These are phyloP conservation scores for Thryonomys swinderianus DNA, from an alignment of 2,113 vertebrate species.

Conservation along the genomic window DNA sequence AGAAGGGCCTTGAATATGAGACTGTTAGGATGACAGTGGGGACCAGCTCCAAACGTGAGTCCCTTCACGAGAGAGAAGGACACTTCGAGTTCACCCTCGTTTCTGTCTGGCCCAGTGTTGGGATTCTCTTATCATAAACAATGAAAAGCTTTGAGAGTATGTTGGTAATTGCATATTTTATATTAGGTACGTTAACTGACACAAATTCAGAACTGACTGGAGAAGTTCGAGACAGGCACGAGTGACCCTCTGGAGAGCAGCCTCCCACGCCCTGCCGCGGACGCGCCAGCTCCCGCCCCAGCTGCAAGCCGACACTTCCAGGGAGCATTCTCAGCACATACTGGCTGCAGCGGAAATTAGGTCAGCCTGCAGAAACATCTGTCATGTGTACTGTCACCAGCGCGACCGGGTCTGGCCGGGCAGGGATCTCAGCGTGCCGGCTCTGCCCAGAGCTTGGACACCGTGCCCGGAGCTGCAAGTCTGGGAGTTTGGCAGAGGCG, in stretches of 20 bases:
- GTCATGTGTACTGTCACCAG: slow-evolving; percentile 77
- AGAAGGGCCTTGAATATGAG: neutral
- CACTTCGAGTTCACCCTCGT: neutral
- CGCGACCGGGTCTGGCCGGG: slow-evolving; percentile 65
- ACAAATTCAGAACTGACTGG: slow-evolving; percentile 5
- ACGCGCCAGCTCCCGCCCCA: slow-evolving; percentile 34
- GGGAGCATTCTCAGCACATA: slow-evolving; percentile 76
- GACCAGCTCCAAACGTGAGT: neutral
- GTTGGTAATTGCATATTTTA: neutral
- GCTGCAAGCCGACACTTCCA: slow-evolving; percentile 72
- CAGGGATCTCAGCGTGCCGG: slow-evolving; percentile 7
- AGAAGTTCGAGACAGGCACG: slow-evolving; percentile 25
- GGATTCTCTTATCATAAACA: slow-evolving; percentile 24
- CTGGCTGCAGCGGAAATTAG: slow-evolving; percentile 77
- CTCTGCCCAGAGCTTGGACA: neutral
- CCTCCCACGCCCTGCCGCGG: slow-evolving; percentile 13
- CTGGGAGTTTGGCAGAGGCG: slow-evolving; percentile 68
- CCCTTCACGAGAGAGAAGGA: neutral
- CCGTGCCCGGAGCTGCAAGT: slow-evolving; percentile 56
- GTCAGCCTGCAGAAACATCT: slow-evolving; percentile 79
- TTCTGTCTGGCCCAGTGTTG: neutral
- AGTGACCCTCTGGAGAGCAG: neutral
- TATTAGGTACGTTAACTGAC: neutral
- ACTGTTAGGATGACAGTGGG: neutral
- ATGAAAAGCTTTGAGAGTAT: neutral